Conservation (phyloP, 2,888 invertebrate genomes). For the Seira sanloemensis region DNA sequence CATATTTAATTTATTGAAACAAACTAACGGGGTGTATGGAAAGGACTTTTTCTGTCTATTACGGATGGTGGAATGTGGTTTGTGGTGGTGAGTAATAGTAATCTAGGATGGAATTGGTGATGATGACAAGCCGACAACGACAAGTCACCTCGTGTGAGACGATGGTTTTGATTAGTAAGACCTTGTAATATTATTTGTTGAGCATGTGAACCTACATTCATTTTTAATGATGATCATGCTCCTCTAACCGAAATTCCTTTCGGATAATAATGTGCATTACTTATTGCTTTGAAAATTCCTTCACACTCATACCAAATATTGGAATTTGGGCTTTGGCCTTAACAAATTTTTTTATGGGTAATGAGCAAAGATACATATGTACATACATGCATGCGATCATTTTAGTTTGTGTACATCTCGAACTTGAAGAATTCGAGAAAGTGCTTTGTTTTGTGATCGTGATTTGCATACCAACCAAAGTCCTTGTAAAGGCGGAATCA, state of each 20-base stretch:
- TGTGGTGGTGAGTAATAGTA: not conserved
- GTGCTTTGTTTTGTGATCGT: not conserved
- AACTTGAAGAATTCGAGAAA: not conserved
- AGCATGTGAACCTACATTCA: not conserved
- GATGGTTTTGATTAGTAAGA: conserved; percentile 19
- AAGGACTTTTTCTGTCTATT: not conserved
- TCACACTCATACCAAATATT: not conserved
- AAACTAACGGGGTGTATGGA: no score
- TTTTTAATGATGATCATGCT: not conserved
- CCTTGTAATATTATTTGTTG: conserved; percentile 26
- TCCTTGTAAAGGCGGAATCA: not conserved
- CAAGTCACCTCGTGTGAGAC: not conserved
- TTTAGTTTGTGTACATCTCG: not conserved
- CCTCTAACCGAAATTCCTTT: conserved; percentile 29
- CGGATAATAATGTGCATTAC: not conserved
- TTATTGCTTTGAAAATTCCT: not conserved
- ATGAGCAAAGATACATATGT: not conserved
- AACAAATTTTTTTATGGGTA: not conserved
- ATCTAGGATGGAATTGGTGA: not conserved
- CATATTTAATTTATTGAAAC: not conserved
- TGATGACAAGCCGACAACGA: not conserved
- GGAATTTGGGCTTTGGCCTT: conserved; percentile 22
- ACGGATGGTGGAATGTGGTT: not conserved
- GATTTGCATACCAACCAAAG: no score
- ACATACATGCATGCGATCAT: no score